phyloP scores from a whole-genome alignment of 2,888 invertebrate genomes.

The Tipula unca region DNA sequence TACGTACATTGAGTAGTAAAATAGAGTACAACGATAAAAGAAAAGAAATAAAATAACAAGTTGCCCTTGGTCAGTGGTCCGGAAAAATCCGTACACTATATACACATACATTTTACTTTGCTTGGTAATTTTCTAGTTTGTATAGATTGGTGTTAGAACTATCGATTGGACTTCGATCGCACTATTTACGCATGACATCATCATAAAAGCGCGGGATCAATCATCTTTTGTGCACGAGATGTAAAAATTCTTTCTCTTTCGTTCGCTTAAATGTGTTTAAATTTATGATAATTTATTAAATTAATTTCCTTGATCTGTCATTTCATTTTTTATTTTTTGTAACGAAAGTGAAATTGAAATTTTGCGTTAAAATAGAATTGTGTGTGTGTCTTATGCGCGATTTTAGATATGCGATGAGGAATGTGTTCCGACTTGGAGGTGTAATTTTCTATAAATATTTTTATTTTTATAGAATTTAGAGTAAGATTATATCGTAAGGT shows the following conservation, averaged over 20 bases:
- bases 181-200: background rate
- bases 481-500: background rate
- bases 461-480: background rate
- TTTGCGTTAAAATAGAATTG: background rate
- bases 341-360: background rate
- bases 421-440: background rate
- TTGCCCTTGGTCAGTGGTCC: slow-evolving; percentile 43
- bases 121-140: background rate
- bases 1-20: slow-evolving; percentile 8
- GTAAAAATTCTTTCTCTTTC: background rate
- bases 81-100: slow-evolving; percentile 33
- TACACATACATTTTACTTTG: slow-evolving; percentile 17
- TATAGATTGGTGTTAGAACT: background rate
- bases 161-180: background rate
- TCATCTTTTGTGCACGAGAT: background rate
- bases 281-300: background rate
- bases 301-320: background rate
- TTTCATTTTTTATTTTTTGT: background rate
- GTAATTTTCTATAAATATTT: background rate
- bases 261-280: background rate
- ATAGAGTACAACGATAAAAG: background rate
- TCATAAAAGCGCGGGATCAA: background rate
- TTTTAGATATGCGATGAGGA: background rate
- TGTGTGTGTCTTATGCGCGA: background rate
- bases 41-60: slow-evolving; percentile 29